Evolutionary conservation across 2,113 vertebrate genomes (phyloP), one percentile per base, ranked within the genome.

Genomic region (Melanostigma gelatinosum): DNA sequence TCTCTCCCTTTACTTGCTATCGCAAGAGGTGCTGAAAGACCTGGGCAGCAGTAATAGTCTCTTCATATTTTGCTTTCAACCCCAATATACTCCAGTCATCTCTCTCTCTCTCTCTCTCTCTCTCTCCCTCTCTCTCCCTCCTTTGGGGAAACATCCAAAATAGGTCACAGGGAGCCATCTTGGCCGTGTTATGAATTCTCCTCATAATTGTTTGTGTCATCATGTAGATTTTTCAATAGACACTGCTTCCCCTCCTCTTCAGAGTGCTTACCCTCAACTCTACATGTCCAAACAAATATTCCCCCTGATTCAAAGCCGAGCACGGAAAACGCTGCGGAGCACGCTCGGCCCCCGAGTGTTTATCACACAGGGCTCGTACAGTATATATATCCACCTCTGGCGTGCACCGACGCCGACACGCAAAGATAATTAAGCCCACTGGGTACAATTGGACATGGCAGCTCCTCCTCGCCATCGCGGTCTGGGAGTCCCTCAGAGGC

Each of bases 141-240:
- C 77, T 60, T 32, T 71, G 63, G 63, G 70, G 85, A 85, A 93
- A 89, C 81, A 83, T 87, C 90, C 85, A 77, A 91, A 93, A 91
- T 88, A 92, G 91, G 91, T 87, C 90, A 88, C n/a, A 4, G 61
- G 84, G 78, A 86, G 88, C 88, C 91, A 91, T 93, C 88, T 94
- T 93, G 94, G 82, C 87, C 87, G 8, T 89, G 93, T 92, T 92
- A 88, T 89, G 88, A 84, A 85, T 91, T 88, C 89, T 79, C 84
- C 73, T 90, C 64, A 60, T 92, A 85, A 93, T 88, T 89, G 92
- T 92, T 93, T 93, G 88, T 94, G 93, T 94, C 93, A 91, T 91
- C 72, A 54, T 81, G 86, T 70, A 77, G 79, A 89, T 88, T 89
- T 91, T 92, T 94, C 90, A 92, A 90, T 85, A 89, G 88, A 84